Conservation (phyloP, 2,797 vertebrate genomes). For the Syncerus caffer region DNA sequence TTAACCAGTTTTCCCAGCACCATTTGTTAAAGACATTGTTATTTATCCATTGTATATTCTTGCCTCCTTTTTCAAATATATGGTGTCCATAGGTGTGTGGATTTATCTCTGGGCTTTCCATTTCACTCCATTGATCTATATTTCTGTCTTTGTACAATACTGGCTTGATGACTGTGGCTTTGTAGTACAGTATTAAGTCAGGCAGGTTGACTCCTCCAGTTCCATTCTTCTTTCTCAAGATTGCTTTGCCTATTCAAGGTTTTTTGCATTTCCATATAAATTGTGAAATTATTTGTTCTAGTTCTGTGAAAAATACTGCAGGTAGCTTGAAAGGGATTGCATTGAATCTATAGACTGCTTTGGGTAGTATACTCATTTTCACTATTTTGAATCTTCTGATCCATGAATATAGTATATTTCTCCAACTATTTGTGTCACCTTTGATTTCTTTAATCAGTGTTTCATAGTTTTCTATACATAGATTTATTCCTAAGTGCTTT, state of each 20-base stretch:
- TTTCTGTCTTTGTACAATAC: background rate
- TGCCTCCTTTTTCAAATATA: background rate
- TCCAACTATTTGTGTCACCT: background rate
- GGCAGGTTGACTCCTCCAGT: background rate
- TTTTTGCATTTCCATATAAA: background rate
- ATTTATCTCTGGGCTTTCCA: background rate
- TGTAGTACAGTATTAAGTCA: background rate
- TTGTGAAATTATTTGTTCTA: background rate
- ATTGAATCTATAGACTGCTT: background rate
- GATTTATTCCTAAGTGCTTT: background rate
- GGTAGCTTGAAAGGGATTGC: background rate
- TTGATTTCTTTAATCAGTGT: background rate
- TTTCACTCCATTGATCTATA: background rate
- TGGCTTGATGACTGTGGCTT: background rate
- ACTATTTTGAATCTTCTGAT: background rate
- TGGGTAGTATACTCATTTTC: background rate
- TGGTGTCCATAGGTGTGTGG: background rate
- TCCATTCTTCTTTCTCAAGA: background rate
- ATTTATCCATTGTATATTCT: background rate
- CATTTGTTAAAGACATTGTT: background rate
- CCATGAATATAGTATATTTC: background rate
- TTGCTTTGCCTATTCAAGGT: background rate
- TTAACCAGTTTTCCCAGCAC: background rate
- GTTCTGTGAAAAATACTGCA: background rate
- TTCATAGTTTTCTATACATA: background rate